Percentiles rank a stretch among this genome's conserved stretches.
Conservation (phyloP, 2,113 vertebrate species). For the Tachysurus vachellii region DNA sequence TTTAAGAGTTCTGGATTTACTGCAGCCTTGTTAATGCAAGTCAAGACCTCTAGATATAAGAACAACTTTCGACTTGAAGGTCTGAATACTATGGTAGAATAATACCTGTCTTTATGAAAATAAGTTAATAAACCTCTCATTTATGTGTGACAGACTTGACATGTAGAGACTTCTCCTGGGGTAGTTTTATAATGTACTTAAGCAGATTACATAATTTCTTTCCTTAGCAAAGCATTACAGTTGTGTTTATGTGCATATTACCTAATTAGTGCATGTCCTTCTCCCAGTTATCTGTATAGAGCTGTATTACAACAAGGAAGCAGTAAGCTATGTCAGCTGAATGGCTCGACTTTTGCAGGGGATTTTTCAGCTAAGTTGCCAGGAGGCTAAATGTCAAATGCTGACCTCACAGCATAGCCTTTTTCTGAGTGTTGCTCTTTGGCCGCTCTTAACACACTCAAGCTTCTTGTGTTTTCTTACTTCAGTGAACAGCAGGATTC, state of each 20-base stretch:
- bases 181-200: not conserved
- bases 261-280: not conserved
- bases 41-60: conserved; percentile 53
- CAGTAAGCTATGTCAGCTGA: conserved; percentile 13
- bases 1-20: conserved; percentile 54
- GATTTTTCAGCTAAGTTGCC: conserved; percentile 38
- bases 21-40: conserved; percentile 57
- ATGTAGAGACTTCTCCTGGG: not conserved
- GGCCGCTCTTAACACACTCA: conserved; percentile 24
- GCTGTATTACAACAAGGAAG: conserved; percentile 19
- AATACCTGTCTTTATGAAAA: conserved; percentile 57
- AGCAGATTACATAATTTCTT: not conserved
- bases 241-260: not conserved
- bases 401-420: conserved; percentile 42
- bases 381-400: conserved; percentile 52
- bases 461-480: not conserved
- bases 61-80: conserved; percentile 29
- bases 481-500: conserved; percentile 31
- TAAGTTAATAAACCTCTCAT: conserved; percentile 42
- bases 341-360: conserved; percentile 38
- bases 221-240: not conserved
- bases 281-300: conserved; percentile 5
- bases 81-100: conserved; percentile 46
- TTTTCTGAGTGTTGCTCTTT: conserved; percentile 30
- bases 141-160: not conserved